phyloP scores from a whole-genome alignment of 2,113 vertebrate genomes.

The Alethe castanea region DNA sequence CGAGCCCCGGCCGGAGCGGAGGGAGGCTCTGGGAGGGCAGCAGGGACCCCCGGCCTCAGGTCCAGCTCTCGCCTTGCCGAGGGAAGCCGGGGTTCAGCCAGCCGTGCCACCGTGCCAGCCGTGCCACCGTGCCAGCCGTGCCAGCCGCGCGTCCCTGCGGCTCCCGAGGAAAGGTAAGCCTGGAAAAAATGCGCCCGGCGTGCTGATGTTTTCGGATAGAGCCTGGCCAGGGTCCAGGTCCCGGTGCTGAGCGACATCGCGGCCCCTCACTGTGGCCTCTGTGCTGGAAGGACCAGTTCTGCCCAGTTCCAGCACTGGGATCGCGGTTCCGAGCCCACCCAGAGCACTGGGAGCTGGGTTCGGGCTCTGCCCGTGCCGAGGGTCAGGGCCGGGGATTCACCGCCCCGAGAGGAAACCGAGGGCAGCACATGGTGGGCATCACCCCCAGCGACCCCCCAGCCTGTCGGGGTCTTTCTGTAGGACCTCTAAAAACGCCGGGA shows the following conservation, averaged over 20 bases:
- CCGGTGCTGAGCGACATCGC: not conserved
- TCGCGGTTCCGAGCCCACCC: not conserved
- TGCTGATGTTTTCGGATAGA: not conserved
- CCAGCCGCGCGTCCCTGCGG: not conserved
- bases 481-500: not conserved
- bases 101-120: not conserved
- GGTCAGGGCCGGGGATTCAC: not conserved
- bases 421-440: not conserved
- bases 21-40: not conserved
- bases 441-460: no score
- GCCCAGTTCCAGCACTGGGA: not conserved
- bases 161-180: conserved; percentile 42
- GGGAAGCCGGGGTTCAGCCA: not conserved
- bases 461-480: not conserved
- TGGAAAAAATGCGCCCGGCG: conserved; percentile 20
- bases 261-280: not conserved
- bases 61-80: not conserved
- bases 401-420: accelerated
- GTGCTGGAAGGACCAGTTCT: not conserved
- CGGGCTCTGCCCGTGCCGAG: not conserved
- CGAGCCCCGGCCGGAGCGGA: not conserved
- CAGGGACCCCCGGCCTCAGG: not conserved
- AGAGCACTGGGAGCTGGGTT: accelerated
- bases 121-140: not conserved
- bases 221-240: not conserved